Evolutionary conservation across 2,888 invertebrate species (phyloP), one percentile per base, ranked within the genome.

Genomic region (Hirtodrosophila confusa): DNA sequence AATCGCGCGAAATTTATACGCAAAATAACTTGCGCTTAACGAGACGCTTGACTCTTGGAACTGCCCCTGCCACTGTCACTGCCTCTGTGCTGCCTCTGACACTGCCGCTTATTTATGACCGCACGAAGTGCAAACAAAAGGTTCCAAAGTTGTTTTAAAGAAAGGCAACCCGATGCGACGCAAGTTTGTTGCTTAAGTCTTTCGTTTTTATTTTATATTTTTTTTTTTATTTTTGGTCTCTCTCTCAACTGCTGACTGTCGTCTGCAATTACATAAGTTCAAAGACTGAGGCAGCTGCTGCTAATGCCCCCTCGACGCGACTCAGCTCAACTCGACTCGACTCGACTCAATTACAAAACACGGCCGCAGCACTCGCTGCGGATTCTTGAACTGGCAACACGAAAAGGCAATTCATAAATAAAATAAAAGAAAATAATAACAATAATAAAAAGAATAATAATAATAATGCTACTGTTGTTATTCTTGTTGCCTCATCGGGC

Each of bases 261-360:
- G 54, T 58, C 54, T 58, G 61, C 75, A 82, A 78, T 86, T 86
- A 86, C 73, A 86, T 84, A 82, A 82, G 78, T 84, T 86, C 80
- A 80, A 80, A 83, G 75, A 64, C 64, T 64, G 48, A 45, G 17
- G 17, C 17, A 17, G 17, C 17, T 17, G 17, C 17, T 17, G 17
- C 17, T 17, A 17, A 17, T 17, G 17, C 17, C 17, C 17, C 17
- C 17, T 17, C 17, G 17, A 17, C 17, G 17, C 17, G 17, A 17
- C 17, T 17, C 17, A 47, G 54, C 47, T 35, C 35, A 10, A 37
- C 56, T 55, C 24, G 60, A 50, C 47, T 35, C 35, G 7, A 37
- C 56, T 55, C 24, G 60, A 50, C 73, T 86, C 74, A 61, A 80
- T 80, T 82, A 83, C 86, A 70, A 75, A 78, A 75, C 55, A 48